Conservation (phyloP, 2,888 invertebrate genomes). For the Torymus texanus region DNA sequence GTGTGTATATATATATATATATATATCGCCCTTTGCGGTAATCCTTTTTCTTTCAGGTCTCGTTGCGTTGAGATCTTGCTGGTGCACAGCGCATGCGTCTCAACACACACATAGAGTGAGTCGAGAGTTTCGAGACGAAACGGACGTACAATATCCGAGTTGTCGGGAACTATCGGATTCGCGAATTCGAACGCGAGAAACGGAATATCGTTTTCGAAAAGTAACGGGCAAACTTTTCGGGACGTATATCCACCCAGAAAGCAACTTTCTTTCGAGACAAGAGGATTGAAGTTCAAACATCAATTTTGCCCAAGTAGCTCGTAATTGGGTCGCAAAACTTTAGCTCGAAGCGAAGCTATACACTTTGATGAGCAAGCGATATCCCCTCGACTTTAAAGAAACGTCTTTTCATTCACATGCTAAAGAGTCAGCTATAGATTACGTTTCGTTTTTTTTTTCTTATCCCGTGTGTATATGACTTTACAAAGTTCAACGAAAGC, state of each 20-base stretch:
- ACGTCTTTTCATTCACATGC: not conserved
- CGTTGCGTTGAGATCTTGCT: not conserved
- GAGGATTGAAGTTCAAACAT: conserved; percentile 5
- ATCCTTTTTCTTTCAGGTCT: not conserved
- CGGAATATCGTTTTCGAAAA: no score
- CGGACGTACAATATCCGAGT: not conserved
- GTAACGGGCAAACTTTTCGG: no score
- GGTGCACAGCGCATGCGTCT: conserved; percentile 45
- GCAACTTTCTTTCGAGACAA: conserved; percentile 20
- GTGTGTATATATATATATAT: not conserved
- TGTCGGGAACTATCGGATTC: not conserved
- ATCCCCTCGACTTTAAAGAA: conserved; percentile 20
- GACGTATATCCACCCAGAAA: not conserved
- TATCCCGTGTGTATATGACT: no score
- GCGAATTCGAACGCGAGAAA: no score
- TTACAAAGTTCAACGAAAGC: no score
- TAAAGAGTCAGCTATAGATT: no score
- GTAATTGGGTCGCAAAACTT: no score
- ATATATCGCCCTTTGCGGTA: not conserved
- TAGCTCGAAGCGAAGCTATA: no score
- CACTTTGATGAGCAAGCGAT: not conserved
- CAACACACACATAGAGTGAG: not conserved
- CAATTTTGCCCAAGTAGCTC: no score
- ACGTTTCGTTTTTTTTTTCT: no score
- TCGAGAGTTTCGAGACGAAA: conserved; percentile 45